phyloP scores from a whole-genome alignment of 2,113 vertebrate genomes.

The Muntiacus reevesi region DNA sequence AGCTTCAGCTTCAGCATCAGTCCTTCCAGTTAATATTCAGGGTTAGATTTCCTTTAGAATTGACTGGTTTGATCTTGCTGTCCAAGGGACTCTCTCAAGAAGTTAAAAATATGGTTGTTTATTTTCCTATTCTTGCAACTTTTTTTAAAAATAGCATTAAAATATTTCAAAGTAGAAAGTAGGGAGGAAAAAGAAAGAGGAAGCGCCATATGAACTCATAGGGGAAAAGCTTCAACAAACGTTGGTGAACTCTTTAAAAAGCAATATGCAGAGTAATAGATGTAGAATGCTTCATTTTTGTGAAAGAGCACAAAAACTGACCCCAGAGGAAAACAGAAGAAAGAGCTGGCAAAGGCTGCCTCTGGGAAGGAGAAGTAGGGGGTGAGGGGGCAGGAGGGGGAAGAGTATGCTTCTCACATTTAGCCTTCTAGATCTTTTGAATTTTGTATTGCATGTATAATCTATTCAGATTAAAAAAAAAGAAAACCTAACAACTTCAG shows the following conservation, averaged over 20 bases:
- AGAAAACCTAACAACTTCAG: neutral
- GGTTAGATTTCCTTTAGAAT: neutral
- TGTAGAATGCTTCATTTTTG: neutral
- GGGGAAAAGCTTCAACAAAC: neutral
- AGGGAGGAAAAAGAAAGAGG: neutral
- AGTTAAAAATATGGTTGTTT: neutral
- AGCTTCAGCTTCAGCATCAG: neutral
- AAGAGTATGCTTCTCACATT: neutral
- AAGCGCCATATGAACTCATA: neutral
- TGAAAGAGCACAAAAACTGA: neutral
- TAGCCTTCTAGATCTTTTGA: neutral
- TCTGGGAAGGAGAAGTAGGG: neutral
- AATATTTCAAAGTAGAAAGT: neutral
- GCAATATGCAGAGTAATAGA: neutral
- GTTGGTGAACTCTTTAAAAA: neutral
- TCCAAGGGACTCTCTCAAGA: neutral
- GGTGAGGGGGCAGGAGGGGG: fast-evolving
- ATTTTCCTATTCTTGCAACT: neutral
- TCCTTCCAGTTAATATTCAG: neutral
- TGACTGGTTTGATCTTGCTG: neutral
- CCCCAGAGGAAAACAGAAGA: neutral
- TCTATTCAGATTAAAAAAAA: neutral
- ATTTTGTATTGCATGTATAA: neutral
- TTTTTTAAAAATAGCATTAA: neutral
- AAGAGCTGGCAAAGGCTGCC: neutral